phyloP scores from a whole-genome alignment of 2,113 vertebrate genomes.

The Alexandromys fortis region DNA sequence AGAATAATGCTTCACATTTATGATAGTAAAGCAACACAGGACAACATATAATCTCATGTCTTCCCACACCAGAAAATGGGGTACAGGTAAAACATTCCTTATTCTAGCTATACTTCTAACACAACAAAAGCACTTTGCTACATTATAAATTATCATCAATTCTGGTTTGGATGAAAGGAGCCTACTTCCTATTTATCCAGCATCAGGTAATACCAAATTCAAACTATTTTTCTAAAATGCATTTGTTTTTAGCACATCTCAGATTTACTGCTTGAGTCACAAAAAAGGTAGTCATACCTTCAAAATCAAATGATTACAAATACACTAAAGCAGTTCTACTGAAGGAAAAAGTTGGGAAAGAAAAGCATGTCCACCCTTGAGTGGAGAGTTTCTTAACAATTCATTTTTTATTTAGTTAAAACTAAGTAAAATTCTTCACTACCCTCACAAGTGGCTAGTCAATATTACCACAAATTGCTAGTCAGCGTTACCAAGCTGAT shows the following conservation, averaged over 20 bases:
- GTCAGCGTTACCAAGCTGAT: background rate
- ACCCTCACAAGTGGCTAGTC: background rate
- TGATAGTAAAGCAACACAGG: slow-evolving; percentile 67
- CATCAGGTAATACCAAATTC: slow-evolving; percentile 39
- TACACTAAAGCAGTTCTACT: slow-evolving; percentile 54
- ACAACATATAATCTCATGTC: slow-evolving; percentile 49
- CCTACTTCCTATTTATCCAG: background rate
- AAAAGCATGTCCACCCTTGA: background rate
- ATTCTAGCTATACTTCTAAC: slow-evolving; percentile 11
- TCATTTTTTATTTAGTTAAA: background rate
- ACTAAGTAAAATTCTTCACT: slow-evolving; percentile 5
- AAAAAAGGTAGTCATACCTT: background rate
- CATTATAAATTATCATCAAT: background rate
- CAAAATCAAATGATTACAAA: slow-evolving; percentile 5
- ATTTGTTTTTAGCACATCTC: background rate
- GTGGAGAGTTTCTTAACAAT: background rate
- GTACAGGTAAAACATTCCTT: slow-evolving; percentile 66
- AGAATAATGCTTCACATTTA: slow-evolving; percentile 71
- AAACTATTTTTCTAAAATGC: slow-evolving; percentile 36
- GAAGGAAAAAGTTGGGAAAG: slow-evolving; percentile 28
- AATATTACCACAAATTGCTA: background rate
- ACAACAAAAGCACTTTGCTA: background rate
- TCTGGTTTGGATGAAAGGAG: background rate
- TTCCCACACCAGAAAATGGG: slow-evolving; percentile 44
- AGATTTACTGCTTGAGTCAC: slow-evolving; percentile 52